Base-by-base conservation (phyloP, 30 jellyfish, hydroid and myxozoan species). In the Aurelia aurita complex sp. Pacific region DNA sequence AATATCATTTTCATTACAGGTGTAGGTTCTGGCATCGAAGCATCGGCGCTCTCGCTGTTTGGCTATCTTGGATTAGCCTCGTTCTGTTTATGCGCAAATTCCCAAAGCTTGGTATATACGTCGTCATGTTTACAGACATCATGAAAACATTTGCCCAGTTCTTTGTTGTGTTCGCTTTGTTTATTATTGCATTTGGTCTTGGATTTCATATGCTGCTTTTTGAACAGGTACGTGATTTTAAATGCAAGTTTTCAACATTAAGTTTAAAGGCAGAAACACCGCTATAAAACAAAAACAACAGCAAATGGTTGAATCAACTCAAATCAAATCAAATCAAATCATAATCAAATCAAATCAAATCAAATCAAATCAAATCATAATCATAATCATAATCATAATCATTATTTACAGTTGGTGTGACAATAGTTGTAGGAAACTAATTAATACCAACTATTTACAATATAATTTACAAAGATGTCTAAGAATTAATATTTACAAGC, bases 51-150 rank as follows among this genome's bases (percentile, higher is more conserved):
- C 85, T 94, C 7, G 78, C 99, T 7, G 96, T 91, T 19, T 91
- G 99, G 97, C 76, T 92, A 67, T 96, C 99, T 52, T 96, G 98
- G 98, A 72, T 96, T 29, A 88, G 90, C 74, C 95, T 96, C 50
- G 98, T 96, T 15, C 81, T 96, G 69, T 96, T 88, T 95, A 83
- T 95, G 99, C 90, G 98, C 17, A 95, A 95, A 55, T 95, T 95
- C 66, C 99, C 99, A 15, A 95, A 90, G 69, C 98, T 95, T 43
- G 99, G 99, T 64, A 95, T 95, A 71, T 95, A 95, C 61, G 99
- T 95, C 12, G 99, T 95, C 53, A 95, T 95, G 99, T 95, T 95
- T 78, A 90, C 98, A 1, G 98, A 95, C 69, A 90, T 95, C 80
- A 52, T 95, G 91, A 90, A 85, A 60, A 95, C 99, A 18, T 95